Conservation (phyloP, 2,113 vertebrate genomes). For the Gorsachius goisagi region DNA sequence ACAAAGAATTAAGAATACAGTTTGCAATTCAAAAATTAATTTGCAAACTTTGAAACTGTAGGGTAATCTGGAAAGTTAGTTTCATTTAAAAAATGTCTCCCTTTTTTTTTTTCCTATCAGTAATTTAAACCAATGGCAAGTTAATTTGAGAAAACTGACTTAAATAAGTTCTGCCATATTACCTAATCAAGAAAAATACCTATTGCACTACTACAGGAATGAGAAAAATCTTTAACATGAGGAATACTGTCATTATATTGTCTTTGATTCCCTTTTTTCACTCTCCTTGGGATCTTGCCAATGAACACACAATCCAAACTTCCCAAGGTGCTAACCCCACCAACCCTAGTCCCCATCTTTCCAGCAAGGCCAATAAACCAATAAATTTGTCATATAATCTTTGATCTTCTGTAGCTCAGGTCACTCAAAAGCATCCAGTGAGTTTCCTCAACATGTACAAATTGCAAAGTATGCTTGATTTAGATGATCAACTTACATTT, state of each 20-base stretch:
- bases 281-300: not conserved
- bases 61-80: conserved; percentile 14
- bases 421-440: not conserved
- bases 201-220: conserved; percentile 36
- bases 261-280: not conserved
- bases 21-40: conserved; percentile 53
- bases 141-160: not conserved
- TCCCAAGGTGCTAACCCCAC: not conserved
- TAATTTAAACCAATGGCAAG: conserved; percentile 10
- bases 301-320: not conserved
- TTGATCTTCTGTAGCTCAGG: not conserved
- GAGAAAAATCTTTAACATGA: not conserved
- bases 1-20: conserved; percentile 59
- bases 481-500: not conserved
- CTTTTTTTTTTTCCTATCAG: not conserved
- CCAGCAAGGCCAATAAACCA: not conserved
- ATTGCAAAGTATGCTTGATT: not conserved
- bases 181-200: conserved; percentile 17
- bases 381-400: not conserved
- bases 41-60: conserved; percentile 35
- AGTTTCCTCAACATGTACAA: not conserved
- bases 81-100: conserved; percentile 1
- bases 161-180: not conserved
- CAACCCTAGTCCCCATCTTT: not conserved
- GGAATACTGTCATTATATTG: not conserved